phyloP scores from a whole-genome alignment of 2,113 vertebrate species.

The Triplophysa tibetana region DNA sequence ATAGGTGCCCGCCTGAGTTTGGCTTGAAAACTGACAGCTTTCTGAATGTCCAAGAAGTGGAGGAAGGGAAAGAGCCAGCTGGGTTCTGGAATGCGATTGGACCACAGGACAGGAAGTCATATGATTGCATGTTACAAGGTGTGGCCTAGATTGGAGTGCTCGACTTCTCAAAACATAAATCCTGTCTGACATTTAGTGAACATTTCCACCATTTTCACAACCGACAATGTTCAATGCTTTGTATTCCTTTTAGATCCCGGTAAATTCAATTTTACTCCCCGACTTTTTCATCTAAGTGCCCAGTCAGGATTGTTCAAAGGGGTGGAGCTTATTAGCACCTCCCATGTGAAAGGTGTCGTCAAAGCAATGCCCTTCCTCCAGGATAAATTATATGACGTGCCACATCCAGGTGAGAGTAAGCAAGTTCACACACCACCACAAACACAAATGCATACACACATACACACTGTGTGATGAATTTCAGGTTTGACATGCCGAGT shows the following conservation, averaged over 20 bases:
- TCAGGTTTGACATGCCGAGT: too few relatives aligned
- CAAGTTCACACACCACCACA: background rate
- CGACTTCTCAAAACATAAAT: too few relatives aligned
- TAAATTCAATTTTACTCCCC: conserved; percentile 78
- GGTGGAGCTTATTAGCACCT: conserved; percentile 65
- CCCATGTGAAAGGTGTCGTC: conserved; percentile 61
- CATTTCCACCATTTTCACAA: background rate
- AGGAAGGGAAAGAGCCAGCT: conserved; percentile 74
- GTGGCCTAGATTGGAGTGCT: background rate
- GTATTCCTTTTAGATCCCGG: conserved; percentile 68
- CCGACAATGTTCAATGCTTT: background rate
- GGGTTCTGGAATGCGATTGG: conserved; percentile 78
- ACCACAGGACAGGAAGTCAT: conserved; percentile 74
- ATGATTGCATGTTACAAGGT: conserved; percentile 83
- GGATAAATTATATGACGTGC: conserved; percentile 68
- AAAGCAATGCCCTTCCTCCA: conserved; percentile 76
- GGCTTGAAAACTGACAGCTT: conserved; percentile 58
- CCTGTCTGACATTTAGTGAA: too few relatives aligned
- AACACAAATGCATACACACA: background rate
- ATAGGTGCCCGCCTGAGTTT: conserved; percentile 72
- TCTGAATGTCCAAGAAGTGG: conserved; percentile 65
- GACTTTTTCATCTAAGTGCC: conserved; percentile 74
- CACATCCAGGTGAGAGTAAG: conserved; percentile 70
- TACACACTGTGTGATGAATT: background rate
- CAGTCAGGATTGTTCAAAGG: conserved; percentile 67